phyloP scores from a whole-genome alignment of 1,140 invertebrate genomes.

The Drosophila setifemur region DNA sequence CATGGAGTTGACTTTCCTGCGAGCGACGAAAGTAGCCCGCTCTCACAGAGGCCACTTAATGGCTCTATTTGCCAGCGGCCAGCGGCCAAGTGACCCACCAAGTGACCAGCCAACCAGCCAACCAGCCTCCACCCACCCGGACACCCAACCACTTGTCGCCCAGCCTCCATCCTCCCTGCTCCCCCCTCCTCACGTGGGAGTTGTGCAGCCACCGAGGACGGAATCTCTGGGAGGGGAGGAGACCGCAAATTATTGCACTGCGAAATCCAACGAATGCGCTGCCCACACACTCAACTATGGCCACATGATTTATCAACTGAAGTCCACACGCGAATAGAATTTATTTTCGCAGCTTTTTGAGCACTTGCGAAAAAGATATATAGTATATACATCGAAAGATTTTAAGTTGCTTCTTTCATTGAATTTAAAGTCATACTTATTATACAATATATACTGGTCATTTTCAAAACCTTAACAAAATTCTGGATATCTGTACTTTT shows the following conservation, averaged over 20 bases:
- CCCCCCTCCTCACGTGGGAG: slow-evolving; percentile 22
- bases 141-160: slow-evolving; percentile 43
- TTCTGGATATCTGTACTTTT: no score
- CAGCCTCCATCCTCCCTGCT: neutral
- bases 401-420: no score
- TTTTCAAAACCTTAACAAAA: no score
- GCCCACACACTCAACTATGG: slow-evolving; percentile 50
- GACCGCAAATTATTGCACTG: slow-evolving; percentile 58
- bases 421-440: no score
- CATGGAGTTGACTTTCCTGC: slow-evolving; percentile 36
- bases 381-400: no score
- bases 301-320: slow-evolving; percentile 70
- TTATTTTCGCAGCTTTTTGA: slow-evolving; percentile 31
- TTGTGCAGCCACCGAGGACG: slow-evolving; percentile 54
- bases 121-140: neutral
- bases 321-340: slow-evolving; percentile 66
- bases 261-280: slow-evolving; percentile 14
- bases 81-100: slow-evolving; percentile 1
- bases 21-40: slow-evolving; percentile 71
- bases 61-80: slow-evolving; percentile 57
- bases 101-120: neutral
- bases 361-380: neutral
- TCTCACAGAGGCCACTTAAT: slow-evolving; percentile 72
- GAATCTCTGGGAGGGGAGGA: neutral
- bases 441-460: neutral